Percentiles rank a stretch among this genome's conserved stretches.
phyloP scores from a whole-genome alignment of 2,888 invertebrate species.

The Yponomeuta plumbellus region DNA sequence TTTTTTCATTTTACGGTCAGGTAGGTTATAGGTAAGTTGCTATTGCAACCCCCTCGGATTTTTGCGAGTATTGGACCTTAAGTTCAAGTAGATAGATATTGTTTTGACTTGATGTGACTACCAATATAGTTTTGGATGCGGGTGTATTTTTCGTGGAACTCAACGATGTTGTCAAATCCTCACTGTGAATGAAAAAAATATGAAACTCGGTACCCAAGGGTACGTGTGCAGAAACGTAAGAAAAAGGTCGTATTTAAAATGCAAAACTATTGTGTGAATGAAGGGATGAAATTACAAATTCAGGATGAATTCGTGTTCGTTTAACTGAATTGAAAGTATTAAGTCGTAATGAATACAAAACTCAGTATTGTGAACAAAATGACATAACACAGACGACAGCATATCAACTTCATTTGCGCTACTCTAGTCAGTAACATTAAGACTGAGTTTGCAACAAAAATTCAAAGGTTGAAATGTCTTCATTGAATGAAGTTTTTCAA shows the following conservation, averaged over 20 bases:
- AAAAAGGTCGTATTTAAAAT: too few species aligned
- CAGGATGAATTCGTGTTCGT: background rate
- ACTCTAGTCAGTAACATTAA: too few species aligned
- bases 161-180: constrained; percentile 28
- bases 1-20: constrained; percentile 47
- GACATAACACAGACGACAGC: background rate
- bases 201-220: constrained; percentile 5
- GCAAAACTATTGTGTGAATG: background rate
- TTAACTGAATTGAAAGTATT: background rate
- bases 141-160: constrained; percentile 46
- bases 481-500: too few species aligned
- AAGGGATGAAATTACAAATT: constrained; percentile 16
- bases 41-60: background rate
- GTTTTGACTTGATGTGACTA: background rate
- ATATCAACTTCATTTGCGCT: too few species aligned
- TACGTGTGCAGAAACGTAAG: background rate
- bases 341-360: background rate
- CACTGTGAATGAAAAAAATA: constrained; percentile 29
- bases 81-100: background rate
- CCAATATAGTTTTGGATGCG: background rate
- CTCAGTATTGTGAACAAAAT: background rate
- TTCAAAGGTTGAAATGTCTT: too few species aligned
- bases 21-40: constrained; percentile 31
- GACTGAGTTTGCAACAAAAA: too few species aligned
- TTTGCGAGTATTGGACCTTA: background rate